Evolutionary conservation across 92 coral and sea anemone genomes (phyloP).

Genomic region (Heliopora coerulea): DNA sequence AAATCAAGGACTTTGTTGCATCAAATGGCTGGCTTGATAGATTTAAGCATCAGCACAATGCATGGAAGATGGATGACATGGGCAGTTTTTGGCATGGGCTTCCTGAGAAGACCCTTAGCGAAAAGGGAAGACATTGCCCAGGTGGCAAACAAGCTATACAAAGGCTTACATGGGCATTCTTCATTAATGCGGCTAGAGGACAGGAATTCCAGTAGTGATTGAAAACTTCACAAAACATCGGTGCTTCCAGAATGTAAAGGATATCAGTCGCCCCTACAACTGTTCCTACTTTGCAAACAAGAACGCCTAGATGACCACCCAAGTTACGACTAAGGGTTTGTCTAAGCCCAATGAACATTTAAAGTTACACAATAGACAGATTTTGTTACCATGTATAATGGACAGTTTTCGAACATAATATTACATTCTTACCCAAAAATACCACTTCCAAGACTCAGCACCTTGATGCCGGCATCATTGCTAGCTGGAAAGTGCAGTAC

Average conservation of each 20-base stretch:
- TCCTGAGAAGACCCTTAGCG: too few relatives aligned
- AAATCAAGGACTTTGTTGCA: slow-evolving; percentile 26
- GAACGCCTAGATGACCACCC: slow-evolving; percentile 54
- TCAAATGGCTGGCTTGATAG: slow-evolving; percentile 48
- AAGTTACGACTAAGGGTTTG: slow-evolving; percentile 42
- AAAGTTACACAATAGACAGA: slow-evolving; percentile 33
- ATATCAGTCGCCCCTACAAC: slow-evolving; percentile 46
- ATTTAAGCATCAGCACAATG: slow-evolving; percentile 41
- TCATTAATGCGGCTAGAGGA: slow-evolving; percentile 40
- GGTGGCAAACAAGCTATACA: slow-evolving; percentile 41
- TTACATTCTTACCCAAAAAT: too few relatives aligned
- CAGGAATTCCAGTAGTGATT: slow-evolving; percentile 53
- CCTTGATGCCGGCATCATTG: slow-evolving; percentile 50
- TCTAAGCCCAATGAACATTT: slow-evolving; percentile 38
- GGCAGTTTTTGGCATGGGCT: slow-evolving; percentile 55
- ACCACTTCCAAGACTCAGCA: slow-evolving; percentile 45
- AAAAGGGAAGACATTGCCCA: slow-evolving; percentile 44
- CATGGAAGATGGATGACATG: slow-evolving; percentile 65
- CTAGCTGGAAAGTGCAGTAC: slow-evolving; percentile 49
- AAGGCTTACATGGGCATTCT: slow-evolving; percentile 47
- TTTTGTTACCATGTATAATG: slow-evolving; percentile 43
- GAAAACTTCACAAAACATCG: slow-evolving; percentile 39
- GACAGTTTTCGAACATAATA: slow-evolving; percentile 47
- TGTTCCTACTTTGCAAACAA: slow-evolving; percentile 46
- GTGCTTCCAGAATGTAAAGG: slow-evolving; percentile 48